Percentiles rank a stretch among this genome's conserved stretches.
phyloP scores from a whole-genome alignment of 2,113 vertebrate species.

The Saccopteryx leptura region DNA sequence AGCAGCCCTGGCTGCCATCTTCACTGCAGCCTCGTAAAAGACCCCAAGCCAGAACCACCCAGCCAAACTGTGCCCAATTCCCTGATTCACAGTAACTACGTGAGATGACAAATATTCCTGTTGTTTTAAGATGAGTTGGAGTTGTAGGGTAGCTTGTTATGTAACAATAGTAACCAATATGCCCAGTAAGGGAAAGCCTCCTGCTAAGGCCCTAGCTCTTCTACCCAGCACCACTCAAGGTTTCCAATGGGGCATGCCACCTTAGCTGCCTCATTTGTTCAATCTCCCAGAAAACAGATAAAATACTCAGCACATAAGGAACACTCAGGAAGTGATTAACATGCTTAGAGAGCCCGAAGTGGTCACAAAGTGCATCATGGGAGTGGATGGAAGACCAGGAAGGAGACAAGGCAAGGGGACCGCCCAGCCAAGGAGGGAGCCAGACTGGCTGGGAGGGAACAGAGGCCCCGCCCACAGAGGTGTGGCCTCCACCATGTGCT shows the following conservation, averaged over 20 bases:
- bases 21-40: not conserved
- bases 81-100: not conserved
- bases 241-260: not conserved
- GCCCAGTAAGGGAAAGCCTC: not conserved
- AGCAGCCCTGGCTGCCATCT: not conserved
- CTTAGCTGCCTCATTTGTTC: not conserved
- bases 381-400: not conserved
- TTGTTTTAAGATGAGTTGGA: not conserved
- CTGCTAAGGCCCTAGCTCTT: not conserved
- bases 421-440: not conserved
- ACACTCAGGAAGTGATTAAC: not conserved
- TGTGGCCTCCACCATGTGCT: not conserved
- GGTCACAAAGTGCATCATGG: not conserved
- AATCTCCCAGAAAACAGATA: not conserved
- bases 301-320: not conserved
- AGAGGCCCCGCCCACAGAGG: accelerated
- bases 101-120: not conserved
- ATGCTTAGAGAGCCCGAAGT: not conserved
- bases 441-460: not conserved
- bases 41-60: not conserved
- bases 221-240: not conserved
- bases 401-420: not conserved
- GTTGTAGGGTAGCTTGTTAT: not conserved
- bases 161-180: not conserved
- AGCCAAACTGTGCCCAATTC: not conserved